Evolutionary conservation across 2,113 vertebrate species (phyloP).

Genomic region (Chauna torquata): DNA sequence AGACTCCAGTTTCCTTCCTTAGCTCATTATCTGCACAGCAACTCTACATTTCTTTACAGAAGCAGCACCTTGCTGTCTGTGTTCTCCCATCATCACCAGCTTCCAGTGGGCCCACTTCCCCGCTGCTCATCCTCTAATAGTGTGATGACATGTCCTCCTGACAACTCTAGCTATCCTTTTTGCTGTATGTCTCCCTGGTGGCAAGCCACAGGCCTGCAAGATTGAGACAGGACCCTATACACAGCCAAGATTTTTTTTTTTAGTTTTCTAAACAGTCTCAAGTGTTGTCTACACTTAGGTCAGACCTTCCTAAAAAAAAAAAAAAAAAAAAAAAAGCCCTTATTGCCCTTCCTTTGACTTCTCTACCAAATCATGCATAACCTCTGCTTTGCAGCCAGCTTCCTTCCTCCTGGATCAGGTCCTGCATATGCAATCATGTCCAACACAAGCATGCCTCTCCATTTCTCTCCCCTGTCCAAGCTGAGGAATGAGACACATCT

Average conservation of each 20-base stretch:
- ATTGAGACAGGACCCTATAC: not conserved
- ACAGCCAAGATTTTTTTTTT: not conserved
- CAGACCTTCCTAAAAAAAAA: conserved; percentile 6
- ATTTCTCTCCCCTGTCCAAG: not conserved
- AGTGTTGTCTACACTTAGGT: not conserved
- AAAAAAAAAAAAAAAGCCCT: conserved; percentile 18
- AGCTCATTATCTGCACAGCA: not conserved
- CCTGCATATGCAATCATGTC: not conserved
- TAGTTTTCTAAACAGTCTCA: not conserved
- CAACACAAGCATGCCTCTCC: not conserved
- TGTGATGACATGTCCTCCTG: not conserved
- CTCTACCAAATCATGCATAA: not conserved
- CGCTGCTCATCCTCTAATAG: not conserved
- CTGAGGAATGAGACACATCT: not conserved
- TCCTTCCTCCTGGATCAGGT: not conserved
- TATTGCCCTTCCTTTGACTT: not conserved
- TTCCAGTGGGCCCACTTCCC: not conserved
- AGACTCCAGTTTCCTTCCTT: not conserved
- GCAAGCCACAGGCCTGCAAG: not conserved
- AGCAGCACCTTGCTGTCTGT: not conserved
- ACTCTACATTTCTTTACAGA: not conserved
- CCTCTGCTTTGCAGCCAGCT: not conserved
- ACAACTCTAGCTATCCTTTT: not conserved
- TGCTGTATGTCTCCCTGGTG: accelerated
- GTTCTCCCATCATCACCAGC: not conserved